Evolutionary conservation across 2,797 vertebrate genomes (phyloP).

Genomic region (Aeoliscus strigatus): DNA sequence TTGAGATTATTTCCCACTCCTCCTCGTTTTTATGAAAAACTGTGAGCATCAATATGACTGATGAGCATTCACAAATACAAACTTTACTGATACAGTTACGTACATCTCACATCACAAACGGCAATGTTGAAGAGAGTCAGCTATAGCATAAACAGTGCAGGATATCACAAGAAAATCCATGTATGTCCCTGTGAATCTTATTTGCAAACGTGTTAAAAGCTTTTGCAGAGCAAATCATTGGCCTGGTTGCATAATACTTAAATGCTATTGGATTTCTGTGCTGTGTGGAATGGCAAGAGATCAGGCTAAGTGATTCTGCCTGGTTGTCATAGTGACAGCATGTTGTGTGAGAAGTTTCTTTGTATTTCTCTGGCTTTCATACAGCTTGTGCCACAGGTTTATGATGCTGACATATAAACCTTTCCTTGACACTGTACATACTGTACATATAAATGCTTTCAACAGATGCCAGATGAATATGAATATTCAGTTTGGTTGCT

Average conservation of each 20-base stretch:
- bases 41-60: too few relatives aligned
- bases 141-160: slow-evolving; percentile 13
- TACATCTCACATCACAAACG: slow-evolving; percentile 17
- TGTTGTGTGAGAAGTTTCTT: slow-evolving; percentile 78
- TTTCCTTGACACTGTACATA: slow-evolving; percentile 41
- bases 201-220: slow-evolving; percentile 59
- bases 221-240: slow-evolving; percentile 50
- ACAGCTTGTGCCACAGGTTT: slow-evolving; percentile 59
- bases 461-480: too few relatives aligned
- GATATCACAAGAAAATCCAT: slow-evolving; percentile 22
- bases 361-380: slow-evolving; percentile 70
- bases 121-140: not conserved
- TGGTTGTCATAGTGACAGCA: slow-evolving; percentile 79
- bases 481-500: too few relatives aligned
- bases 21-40: too few relatives aligned
- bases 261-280: slow-evolving; percentile 74
- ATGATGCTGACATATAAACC: slow-evolving; percentile 54
- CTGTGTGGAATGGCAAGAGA: slow-evolving; percentile 74
- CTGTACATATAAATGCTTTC: too few relatives aligned
- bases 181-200: slow-evolving; percentile 40
- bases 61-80: too few relatives aligned
- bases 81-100: too few relatives aligned
- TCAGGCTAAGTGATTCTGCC: slow-evolving; percentile 76
- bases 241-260: slow-evolving; percentile 71
- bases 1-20: too few relatives aligned